Evolutionary conservation across 2,888 invertebrate genomes (phyloP).

Genomic region (Eilema caniola): DNA sequence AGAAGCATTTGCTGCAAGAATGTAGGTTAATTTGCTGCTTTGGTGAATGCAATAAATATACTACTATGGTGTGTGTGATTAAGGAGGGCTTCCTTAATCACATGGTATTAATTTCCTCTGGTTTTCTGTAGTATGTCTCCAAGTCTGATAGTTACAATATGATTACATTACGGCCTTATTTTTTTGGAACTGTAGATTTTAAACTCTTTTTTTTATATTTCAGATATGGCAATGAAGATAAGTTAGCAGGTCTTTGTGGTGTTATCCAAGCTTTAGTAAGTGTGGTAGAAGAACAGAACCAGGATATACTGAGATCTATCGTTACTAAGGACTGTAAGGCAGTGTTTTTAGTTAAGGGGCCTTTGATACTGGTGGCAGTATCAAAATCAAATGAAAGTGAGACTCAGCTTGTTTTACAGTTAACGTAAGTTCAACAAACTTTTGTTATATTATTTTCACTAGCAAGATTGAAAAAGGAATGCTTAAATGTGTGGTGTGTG

Average conservation of each 20-base stretch:
- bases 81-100: too few species aligned
- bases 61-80: too few species aligned
- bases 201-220: conserved; percentile 36
- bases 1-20: too few species aligned
- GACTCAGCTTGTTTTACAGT: conserved; percentile 93
- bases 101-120: too few species aligned
- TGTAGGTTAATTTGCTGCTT: too few species aligned
- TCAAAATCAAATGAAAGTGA: conserved; percentile 94
- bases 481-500: too few species aligned
- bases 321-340: conserved; percentile 95
- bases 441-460: not conserved
- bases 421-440: conserved; percentile 89
- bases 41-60: too few species aligned
- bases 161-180: too few species aligned
- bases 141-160: not conserved
- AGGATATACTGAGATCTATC: conserved; percentile 94
- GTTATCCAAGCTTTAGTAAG: conserved; percentile 98
- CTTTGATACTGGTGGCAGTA: conserved; percentile 96
- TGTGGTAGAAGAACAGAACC: conserved; percentile 93
- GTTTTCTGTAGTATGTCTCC: too few species aligned
- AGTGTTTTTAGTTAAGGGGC: conserved; percentile 96
- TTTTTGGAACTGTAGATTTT: too few species aligned
- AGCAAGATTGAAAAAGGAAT: too few species aligned
- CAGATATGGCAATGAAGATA: conserved; percentile 97
- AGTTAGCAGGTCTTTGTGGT: conserved; percentile 97